Evolutionary conservation across 2,888 invertebrate species (phyloP).

Genomic region (Chymomyza caudatula): DNA sequence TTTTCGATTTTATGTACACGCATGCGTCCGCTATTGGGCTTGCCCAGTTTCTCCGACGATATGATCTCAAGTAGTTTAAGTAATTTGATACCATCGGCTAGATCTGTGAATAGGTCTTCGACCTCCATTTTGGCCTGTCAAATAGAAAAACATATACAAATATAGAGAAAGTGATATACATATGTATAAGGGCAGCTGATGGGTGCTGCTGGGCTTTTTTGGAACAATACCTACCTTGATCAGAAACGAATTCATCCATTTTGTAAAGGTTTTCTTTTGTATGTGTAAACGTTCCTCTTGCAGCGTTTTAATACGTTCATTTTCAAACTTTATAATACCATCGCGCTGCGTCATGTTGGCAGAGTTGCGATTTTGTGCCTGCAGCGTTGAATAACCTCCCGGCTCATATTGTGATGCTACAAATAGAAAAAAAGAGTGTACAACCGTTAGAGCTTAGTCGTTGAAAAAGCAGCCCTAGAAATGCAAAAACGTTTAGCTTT

Average conservation of each 20-base stretch:
- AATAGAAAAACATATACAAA: slow-evolving; percentile 2
- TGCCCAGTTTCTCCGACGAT: slow-evolving; percentile 97
- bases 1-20: slow-evolving; percentile 99
- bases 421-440: slow-evolving; percentile 27
- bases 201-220: slow-evolving; percentile 2
- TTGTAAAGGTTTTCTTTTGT: slow-evolving; percentile 99
- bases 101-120: slow-evolving; percentile 96
- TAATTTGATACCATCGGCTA: slow-evolving; percentile 95
- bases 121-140: slow-evolving; percentile 97
- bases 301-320: slow-evolving; percentile 95
- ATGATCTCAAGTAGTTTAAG: slow-evolving; percentile 97
- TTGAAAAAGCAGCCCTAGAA: neutral
- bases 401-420: slow-evolving; percentile 84
- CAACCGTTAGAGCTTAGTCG: neutral
- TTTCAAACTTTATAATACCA: slow-evolving; percentile 96
- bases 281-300: slow-evolving; percentile 98
- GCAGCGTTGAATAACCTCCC: slow-evolving; percentile 81
- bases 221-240: slow-evolving; percentile 84
- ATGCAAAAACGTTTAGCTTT: slow-evolving; percentile 1
- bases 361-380: slow-evolving; percentile 82
- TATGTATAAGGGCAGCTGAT: slow-evolving; percentile 4
- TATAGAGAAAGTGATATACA: neutral
- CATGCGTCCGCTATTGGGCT: slow-evolving; percentile 97
- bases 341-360: slow-evolving; percentile 93
- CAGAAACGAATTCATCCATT: slow-evolving; percentile 99